These are phyloP conservation scores for Myotis davidii DNA, from an alignment of 2,113 vertebrate species.

Conservation along the genomic window DNA sequence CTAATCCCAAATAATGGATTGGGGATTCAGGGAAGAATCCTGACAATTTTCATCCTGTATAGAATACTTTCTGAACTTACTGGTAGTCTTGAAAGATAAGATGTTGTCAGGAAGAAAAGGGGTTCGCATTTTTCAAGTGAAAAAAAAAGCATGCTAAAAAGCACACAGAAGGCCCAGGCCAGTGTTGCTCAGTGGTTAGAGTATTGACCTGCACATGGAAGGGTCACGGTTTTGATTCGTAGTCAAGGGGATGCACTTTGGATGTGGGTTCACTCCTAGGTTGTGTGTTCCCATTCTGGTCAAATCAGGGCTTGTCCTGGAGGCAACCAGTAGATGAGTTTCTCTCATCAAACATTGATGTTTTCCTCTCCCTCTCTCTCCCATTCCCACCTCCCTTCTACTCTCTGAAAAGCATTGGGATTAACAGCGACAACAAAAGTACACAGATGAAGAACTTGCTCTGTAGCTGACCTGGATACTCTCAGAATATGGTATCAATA, in stretches of 20 bases:
- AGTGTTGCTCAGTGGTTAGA: too few relatives aligned
- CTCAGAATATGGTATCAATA: not conserved
- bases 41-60: not conserved
- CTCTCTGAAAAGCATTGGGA: too few relatives aligned
- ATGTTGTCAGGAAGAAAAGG: not conserved
- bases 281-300: too few relatives aligned
- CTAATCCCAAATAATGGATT: not conserved
- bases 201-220: too few relatives aligned
- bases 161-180: not conserved
- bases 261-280: too few relatives aligned
- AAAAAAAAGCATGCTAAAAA: not conserved
- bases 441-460: not conserved
- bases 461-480: not conserved
- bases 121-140: not conserved
- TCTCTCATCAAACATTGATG: too few relatives aligned
- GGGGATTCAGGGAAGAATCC: not conserved
- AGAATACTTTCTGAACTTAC: not conserved
- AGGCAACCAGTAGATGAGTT: too few relatives aligned
- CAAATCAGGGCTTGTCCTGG: too few relatives aligned
- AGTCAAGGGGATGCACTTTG: too few relatives aligned
- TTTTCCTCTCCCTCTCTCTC: too few relatives aligned
- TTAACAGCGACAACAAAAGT: not conserved
- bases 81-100: not conserved
- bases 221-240: too few relatives aligned
- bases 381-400: too few relatives aligned